Base-by-base conservation (phyloP, 2,888 invertebrate species). In the Panopea generosa region DNA sequence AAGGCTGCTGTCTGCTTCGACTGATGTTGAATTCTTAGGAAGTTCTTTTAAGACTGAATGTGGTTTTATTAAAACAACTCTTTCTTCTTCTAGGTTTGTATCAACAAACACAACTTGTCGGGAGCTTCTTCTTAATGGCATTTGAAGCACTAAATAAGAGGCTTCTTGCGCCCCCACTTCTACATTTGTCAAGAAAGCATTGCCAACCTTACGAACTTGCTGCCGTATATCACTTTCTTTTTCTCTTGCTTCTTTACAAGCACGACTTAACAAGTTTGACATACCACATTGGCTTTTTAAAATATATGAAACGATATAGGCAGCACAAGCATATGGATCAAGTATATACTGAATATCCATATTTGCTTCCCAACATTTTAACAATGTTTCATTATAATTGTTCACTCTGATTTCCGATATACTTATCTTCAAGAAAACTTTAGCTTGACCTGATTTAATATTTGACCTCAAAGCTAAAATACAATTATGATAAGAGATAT, bases 141-240 rank as follows among this genome's bases (percentile, higher is more conserved):
- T 70, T 62, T 82, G 82, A 2, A 78, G 56, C 2, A 81, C 52
- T 9, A 83, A 33, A 63, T 80, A 82, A 9, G 53, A 72, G 14
- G 82, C 82, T 56, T 84, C 78, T 50, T 82, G 84, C n/a, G 78
- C 79, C 55, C 73, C 69, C 20, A 81, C 66, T 66, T 83, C 78
- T 40, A 80, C 73, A 68, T 57, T 63, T 14, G 66, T 67, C n/a
- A 84, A 38, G 52, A 79, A 84, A 43, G 69, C 50, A 62, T 84
- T 82, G 9, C 82, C 82, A 56, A 84, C 72, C 11, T 29, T 27
- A 33, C 77, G 45, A 1, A 83, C 83, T 61, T 83, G 81, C 20
- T 82, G 47, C 40, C 52, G 57, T 18, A 81, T 43, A 66, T 69
- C 65, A 40, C 26, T 60, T 14, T 56, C 62, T 29, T 7, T 43